Conservation (phyloP, 1,140 invertebrate genomes). For the Diorhabda carinulata region DNA sequence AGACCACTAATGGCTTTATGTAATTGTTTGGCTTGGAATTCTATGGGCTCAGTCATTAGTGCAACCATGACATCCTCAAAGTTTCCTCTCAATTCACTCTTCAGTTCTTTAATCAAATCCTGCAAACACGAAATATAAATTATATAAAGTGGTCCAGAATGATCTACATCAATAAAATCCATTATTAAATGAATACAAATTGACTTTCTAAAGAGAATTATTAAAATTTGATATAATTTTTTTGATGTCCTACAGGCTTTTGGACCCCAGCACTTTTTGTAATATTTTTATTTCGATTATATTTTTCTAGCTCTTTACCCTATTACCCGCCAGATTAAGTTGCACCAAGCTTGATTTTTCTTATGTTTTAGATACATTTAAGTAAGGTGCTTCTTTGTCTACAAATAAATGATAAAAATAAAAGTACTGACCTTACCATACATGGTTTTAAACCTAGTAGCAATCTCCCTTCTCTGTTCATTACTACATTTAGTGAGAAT, state of each 20-base stretch:
- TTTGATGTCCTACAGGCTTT: too few relatives aligned
- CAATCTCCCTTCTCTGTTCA: conserved; percentile 71
- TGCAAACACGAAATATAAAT: conserved; percentile 43
- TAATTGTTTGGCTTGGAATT: conserved; percentile 85
- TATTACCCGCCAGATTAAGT: too few relatives aligned
- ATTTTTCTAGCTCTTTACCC: too few relatives aligned
- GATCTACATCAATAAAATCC: too few relatives aligned
- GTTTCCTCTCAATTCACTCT: conserved; percentile 85
- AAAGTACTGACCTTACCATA: conserved; percentile 68
- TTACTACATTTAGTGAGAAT: conserved; percentile 71
- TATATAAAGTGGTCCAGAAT: neutral
- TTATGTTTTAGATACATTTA: too few relatives aligned
- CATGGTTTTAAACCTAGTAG: conserved; percentile 68
- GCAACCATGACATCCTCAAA: conserved; percentile 85
- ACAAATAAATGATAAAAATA: neutral
- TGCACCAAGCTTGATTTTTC: too few relatives aligned
- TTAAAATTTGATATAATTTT: too few relatives aligned
- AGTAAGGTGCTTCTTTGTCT: neutral
- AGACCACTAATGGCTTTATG: conserved; percentile 80
- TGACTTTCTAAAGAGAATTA: too few relatives aligned
- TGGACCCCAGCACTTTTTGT: too few relatives aligned
- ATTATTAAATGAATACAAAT: too few relatives aligned
- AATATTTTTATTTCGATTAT: too few relatives aligned
- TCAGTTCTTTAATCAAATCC: conserved; percentile 86
- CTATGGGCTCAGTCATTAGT: conserved; percentile 79